Evolutionary conservation across 1,140 invertebrate genomes (phyloP).

Genomic region (Papilio polyxenes): DNA sequence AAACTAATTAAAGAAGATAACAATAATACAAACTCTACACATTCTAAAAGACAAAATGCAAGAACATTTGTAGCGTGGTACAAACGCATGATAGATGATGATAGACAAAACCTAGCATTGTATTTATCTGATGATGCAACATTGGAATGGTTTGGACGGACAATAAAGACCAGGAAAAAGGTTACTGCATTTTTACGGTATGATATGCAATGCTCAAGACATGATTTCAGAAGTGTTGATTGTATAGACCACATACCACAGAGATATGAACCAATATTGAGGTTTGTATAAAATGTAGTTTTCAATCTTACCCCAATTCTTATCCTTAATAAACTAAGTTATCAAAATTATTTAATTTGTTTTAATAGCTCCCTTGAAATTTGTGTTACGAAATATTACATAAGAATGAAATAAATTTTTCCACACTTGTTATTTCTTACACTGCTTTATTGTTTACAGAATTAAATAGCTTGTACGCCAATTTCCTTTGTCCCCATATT

Average conservation of each 20-base stretch:
- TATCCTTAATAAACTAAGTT: slow-evolving; percentile 18
- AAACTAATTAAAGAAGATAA: slow-evolving; percentile 48
- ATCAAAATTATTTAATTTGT: slow-evolving; percentile 20
- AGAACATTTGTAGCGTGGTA: slow-evolving; percentile 72
- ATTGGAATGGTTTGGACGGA: slow-evolving; percentile 82
- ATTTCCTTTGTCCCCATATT: slow-evolving; percentile 5
- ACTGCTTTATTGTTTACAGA: background rate
- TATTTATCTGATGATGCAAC: slow-evolving; percentile 80
- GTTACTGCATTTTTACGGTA: slow-evolving; percentile 68
- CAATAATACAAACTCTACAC: slow-evolving; percentile 52
- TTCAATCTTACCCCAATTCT: background rate
- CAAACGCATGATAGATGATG: slow-evolving; percentile 72
- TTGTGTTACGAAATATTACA: background rate
- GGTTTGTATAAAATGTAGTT: slow-evolving; percentile 53
- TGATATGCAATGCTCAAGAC: slow-evolving; percentile 74
- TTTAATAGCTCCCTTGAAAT: background rate
- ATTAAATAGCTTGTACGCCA: background rate
- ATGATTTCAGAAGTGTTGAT: slow-evolving; percentile 72
- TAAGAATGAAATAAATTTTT: background rate
- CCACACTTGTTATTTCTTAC: background rate
- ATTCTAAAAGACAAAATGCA: slow-evolving; percentile 59
- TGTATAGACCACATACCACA: slow-evolving; percentile 65
- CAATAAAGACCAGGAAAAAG: slow-evolving; percentile 80
- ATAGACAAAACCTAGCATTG: slow-evolving; percentile 66
- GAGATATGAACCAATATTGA: slow-evolving; percentile 56